Base-by-base conservation (phyloP, 2,797 vertebrate species). In the Diceros bicornis region DNA sequence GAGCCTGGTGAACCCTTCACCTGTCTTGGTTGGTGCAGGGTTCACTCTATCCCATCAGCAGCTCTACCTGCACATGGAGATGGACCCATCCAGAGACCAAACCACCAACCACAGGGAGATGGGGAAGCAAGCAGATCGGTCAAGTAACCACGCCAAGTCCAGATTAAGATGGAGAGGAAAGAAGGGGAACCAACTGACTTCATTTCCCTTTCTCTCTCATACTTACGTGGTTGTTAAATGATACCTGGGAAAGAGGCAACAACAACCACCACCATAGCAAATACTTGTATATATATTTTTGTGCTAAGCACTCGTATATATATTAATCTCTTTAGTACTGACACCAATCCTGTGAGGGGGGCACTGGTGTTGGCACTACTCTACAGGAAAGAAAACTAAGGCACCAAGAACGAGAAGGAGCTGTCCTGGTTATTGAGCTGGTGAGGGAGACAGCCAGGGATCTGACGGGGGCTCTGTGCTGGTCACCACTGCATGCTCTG, bases 211-310 rank as follows among this genome's bases (percentile, higher is more conserved):
- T 69, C 37, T 82, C 29, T 17, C 21, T 32, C 72, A 11, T 29
- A 44, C 1, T 12, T 61, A n/a, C 0, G 0, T 0, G 2, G 20
- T 11, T 3, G 20, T 66, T 27, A 6, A 29, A 59, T 2, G 41
- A 82, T 0, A 27, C 4, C 2, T 2, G 37, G 17, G 18, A 32
- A 37, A 18, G 7, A 4, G 17, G 6, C 17, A 9, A 37, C 7
- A 47, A 7, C 29, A 20, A 44, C 16, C 1, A 4, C 14, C 2
- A 82, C 10, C 37, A 14, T 0, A 21, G 61, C 16, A 50, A 62
- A 16, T 4, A 9, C 37, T 47, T 17, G 14, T 0, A 16, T 41
- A 27, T 2, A 4, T 11, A 13, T 57, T 61, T 37, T 41, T 34
- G 66, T 59, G 16, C 61, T 74, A 4, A 75, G 23, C 57, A 27